Base-by-base conservation (phyloP, 1,140 invertebrate genomes). In the Pogonognathellus flavescens region DNA sequence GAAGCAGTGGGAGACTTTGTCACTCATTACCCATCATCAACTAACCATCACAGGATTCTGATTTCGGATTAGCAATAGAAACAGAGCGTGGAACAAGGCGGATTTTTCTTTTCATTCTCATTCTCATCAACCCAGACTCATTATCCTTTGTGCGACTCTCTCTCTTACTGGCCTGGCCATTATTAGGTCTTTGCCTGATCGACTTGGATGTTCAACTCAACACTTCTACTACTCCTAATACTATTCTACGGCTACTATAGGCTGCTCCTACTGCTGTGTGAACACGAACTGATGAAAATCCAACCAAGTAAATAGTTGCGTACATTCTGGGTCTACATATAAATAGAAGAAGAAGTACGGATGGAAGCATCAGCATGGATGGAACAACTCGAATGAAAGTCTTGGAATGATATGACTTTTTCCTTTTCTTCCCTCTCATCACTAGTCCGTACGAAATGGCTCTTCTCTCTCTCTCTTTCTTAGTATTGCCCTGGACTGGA, bases 11-110 rank as follows among this genome's bases (percentile, higher is more conserved):
- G 59, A 60, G 81, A 82, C 55, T 84, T 83, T 86, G 85, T 86
- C 85, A 83, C 85, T 83, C 82, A 86, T 86, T 86, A 86, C 66
- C 53, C 81, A 84, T 86, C 85, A 86, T 86, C 85, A 86, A 86
- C 55, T 86, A 76, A 25, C 66, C 57, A 83, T 83, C 72, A 86
- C 72, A 62, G 52, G 80, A 80, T 72, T 86, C 82, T 86, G 85
- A 86, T 86, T 86, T 85, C 49, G 84, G 62, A 82, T 85, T 70
- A 85, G 81, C 53, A 82, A 60, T 85, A 50, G 20, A 53, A 76
- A 76, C 70, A 76, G 70, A 76, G 70, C 70, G 25, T 76, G 70
- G 70, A 41, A 76, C 70, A 76, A 76, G 70, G 52, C 53, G 72
- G 31, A 85, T 81, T 85, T 83, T 60, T 86, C 85, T 83, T 72